Base-by-base conservation (phyloP, 1,140 invertebrate species). In the Heliothis subflexa region DNA sequence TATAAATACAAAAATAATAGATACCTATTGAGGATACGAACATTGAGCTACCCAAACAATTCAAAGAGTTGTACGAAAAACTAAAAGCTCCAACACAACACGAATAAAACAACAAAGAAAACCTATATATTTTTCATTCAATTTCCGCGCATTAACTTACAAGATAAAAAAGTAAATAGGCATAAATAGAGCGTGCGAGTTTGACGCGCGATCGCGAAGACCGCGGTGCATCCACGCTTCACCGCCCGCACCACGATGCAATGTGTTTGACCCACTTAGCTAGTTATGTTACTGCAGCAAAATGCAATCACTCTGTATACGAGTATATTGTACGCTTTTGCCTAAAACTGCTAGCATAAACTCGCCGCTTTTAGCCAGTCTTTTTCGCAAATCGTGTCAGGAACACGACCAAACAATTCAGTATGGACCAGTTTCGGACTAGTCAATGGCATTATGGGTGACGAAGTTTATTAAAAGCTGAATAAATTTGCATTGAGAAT, bases 171-270 rank as follows among this genome's bases (percentile, higher is more conserved):
- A 89, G 85, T 83, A 88, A 89, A 88, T 86, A 86, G 85, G 74
- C 80, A 82, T 81, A 92, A 93, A 91, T 93, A 90, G 91, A 93
- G 90, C 91, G 90, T 91, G 89, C 80, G 83, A 87, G 87, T 88
- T 89, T 82, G 87, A 80, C 87, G 88, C 87, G 86, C 68, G 85
- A 87, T 89, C 89, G 88, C 73, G 83, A 87, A 88, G 85, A 90
- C 85, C 82, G 81, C 86, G 85, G 77, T 89, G 85, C 83, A 85
- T 88, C 79, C 84, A 88, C 88, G 89, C 88, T 85, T 85, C 88
- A 89, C 78, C 83, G 85, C 47, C 62, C 79, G 84, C 88, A 88
- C 89, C 85, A 83, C 88, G 85, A 89, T 91, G 92, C 92, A 92
- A 93, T 87, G 89, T 87, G 70, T 79, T 84, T 89, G 89, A 92